Conservation (phyloP, 2,113 vertebrate species). For the Sinocyclocheilus anophthalmus region DNA sequence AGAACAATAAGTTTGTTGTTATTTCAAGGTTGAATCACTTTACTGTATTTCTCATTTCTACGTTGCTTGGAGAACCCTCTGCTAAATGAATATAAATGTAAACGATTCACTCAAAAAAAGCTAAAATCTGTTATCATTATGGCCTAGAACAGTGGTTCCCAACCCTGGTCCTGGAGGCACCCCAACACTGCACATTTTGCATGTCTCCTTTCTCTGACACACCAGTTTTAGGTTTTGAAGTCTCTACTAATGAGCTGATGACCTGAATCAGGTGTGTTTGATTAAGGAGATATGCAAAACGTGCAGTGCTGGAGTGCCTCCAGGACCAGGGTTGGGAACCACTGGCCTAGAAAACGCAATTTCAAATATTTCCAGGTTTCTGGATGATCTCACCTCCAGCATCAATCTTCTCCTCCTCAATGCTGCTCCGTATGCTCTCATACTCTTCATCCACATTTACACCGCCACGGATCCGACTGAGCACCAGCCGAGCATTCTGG, state of each 20-base stretch:
- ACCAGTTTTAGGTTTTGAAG: too few relatives aligned
- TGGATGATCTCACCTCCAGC: constrained; percentile 67
- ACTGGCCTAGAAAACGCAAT: background rate
- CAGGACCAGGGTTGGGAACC: too few relatives aligned
- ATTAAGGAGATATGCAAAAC: too few relatives aligned
- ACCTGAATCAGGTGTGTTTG: too few relatives aligned
- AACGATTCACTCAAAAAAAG: background rate
- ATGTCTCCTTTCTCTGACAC: too few relatives aligned
- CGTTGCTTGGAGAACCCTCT: background rate
- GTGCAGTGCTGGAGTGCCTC: too few relatives aligned
- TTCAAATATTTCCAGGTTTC: too few relatives aligned
- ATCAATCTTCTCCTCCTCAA: constrained; percentile 88
- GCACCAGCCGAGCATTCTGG: constrained; percentile 83
- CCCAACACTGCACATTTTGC: too few relatives aligned
- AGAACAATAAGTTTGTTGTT: too few relatives aligned
- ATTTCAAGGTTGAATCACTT: background rate
- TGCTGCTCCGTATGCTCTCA: constrained; percentile 72
- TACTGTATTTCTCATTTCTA: background rate
- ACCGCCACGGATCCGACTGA: constrained; percentile 83
- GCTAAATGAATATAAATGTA: background rate
- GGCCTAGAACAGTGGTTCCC: background rate
- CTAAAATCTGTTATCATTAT: background rate
- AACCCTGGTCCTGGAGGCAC: too few relatives aligned
- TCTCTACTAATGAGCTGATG: too few relatives aligned
- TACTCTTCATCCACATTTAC: constrained; percentile 75